A percentile compares a stretch with the other conserved stretches of the same genome.
Evolutionary conservation across 2,113 vertebrate species (phyloP).

Genomic region (Phylloscopus trochilus): DNA sequence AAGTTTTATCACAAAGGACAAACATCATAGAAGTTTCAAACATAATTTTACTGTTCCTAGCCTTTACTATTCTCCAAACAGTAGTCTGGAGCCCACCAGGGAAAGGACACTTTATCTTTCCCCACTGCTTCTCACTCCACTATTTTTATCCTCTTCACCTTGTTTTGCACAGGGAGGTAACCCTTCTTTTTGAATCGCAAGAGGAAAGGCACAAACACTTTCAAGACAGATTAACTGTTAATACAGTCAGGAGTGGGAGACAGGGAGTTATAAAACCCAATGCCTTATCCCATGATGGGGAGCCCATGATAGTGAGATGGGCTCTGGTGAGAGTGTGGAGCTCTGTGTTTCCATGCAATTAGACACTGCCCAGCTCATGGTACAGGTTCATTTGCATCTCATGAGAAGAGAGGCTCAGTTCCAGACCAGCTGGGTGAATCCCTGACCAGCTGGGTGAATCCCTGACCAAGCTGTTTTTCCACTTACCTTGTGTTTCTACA

Average conservation of each 20-base stretch:
- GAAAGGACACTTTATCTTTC: background rate
- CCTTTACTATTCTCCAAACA: background rate
- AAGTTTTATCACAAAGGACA: background rate
- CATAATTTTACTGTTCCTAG: background rate
- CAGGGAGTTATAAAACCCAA: background rate
- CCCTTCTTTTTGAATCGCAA: background rate
- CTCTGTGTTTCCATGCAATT: rapidly evolving
- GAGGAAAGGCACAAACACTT: background rate
- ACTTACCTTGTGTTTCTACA: background rate
- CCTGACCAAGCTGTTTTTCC: background rate
- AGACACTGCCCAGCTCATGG: background rate
- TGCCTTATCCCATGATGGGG: rapidly evolving
- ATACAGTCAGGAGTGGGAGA: background rate
- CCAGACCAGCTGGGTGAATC: background rate
- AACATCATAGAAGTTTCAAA: background rate
- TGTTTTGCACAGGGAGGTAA: background rate
- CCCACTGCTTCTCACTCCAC: background rate
- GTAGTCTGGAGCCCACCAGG: background rate
- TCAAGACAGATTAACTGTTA: background rate
- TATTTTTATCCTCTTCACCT: background rate
- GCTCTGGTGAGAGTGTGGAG: background rate
- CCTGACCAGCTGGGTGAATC: background rate
- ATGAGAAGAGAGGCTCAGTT: background rate
- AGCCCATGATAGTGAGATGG: background rate
- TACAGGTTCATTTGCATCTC: background rate